A percentile compares a stretch with the other conserved stretches of the same genome.
Evolutionary conservation across 2,113 vertebrate species (phyloP).

Genomic region (Paradisaea rubra): DNA sequence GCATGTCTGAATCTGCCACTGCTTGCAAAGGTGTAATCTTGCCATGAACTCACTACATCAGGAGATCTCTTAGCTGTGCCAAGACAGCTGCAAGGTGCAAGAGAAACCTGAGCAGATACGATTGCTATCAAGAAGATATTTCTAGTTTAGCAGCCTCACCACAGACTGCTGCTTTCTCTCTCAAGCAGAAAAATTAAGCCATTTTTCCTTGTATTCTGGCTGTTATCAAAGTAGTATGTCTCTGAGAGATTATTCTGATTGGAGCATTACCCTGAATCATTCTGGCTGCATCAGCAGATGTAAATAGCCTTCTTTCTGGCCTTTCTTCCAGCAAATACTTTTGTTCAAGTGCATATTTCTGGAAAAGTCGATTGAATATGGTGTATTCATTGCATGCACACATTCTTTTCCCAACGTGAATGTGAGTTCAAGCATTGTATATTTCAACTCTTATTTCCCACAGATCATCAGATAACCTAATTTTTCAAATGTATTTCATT

Average conservation of each 20-base stretch:
- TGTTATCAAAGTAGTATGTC: neutral
- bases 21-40: neutral
- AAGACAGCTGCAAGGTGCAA: slow-evolving; percentile 9
- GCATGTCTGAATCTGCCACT: neutral
- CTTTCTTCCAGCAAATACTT: neutral
- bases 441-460: neutral
- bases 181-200: neutral
- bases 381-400: neutral
- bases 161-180: neutral
- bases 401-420: neutral
- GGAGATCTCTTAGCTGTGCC: neutral
- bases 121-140: neutral
- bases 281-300: neutral
- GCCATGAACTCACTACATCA: neutral
- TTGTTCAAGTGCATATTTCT: neutral
- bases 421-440: neutral
- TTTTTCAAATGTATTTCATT: neutral
- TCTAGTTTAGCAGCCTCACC: neutral
- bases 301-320: neutral
- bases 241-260: neutral
- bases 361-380: neutral
- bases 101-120: neutral
- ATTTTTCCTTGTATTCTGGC: neutral
- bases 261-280: neutral
- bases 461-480: neutral